Evolutionary conservation across 2,888 invertebrate species (phyloP).

Genomic region (Stenichneumon culpator): DNA sequence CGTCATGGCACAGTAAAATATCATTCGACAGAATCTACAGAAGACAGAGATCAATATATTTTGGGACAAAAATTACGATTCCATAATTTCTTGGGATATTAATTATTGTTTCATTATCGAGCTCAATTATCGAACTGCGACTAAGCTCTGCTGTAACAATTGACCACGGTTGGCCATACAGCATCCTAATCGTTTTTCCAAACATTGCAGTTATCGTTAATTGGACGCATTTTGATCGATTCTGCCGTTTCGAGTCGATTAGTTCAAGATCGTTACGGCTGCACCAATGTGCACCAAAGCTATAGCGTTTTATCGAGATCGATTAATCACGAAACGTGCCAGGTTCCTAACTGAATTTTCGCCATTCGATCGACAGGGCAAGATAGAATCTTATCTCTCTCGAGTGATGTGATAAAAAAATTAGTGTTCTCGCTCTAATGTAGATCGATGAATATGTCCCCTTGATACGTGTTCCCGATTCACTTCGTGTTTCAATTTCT

Average conservation of each 20-base stretch:
- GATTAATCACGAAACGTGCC: conserved; percentile 40
- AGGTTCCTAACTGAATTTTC: conserved; percentile 42
- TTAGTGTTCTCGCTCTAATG: neutral
- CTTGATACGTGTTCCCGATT: neutral
- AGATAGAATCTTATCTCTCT: conserved; percentile 6
- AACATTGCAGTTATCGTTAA: neutral
- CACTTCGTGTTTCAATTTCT: neutral
- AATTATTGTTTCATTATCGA: neutral
- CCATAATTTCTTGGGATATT: neutral
- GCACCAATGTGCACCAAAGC: conserved; percentile 25
- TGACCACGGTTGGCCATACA: neutral
- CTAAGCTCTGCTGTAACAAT: neutral
- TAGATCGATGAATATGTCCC: neutral
- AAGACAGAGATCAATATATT: conserved; percentile 27
- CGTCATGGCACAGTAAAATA: conserved; percentile 1
- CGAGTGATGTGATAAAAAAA: neutral
- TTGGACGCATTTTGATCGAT: conserved; percentile 20
- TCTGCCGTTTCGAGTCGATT: neutral
- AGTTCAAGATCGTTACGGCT: neutral
- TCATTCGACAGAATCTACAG: neutral
- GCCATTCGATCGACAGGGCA: conserved; percentile 28
- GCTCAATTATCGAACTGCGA: neutral
- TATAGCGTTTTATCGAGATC: conserved; percentile 58
- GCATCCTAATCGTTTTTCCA: neutral
- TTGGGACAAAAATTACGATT: conserved; percentile 1